Evolutionary conservation across 2,797 vertebrate species (phyloP).

Genomic region (Melanogrammus aeglefinus): DNA sequence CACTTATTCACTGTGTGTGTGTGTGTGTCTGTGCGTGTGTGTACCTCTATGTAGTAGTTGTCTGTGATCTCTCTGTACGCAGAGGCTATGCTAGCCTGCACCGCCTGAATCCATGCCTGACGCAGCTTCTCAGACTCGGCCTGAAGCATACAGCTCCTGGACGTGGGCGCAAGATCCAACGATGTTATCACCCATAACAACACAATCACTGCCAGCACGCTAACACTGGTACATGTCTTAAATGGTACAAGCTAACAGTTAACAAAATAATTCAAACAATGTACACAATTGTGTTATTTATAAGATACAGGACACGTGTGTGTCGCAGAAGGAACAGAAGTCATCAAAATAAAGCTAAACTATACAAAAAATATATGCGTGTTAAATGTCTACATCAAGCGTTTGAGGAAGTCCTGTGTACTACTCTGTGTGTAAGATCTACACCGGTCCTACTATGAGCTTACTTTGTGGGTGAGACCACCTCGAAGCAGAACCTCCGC

Average conservation of each 20-base stretch:
- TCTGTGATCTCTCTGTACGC: conserved; percentile 94
- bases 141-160: conserved; percentile 97
- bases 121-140: conserved; percentile 94
- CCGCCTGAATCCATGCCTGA: conserved; percentile 93
- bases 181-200: not conserved
- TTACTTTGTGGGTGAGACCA: conserved; percentile 96
- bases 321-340: not conserved
- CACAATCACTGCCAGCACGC: not conserved
- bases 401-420: not conserved
- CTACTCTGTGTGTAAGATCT: not conserved
- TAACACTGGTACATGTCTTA: not conserved
- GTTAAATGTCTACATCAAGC: not conserved
- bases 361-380: no score
- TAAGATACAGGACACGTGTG: no score
- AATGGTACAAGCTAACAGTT: not conserved
- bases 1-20: not conserved
- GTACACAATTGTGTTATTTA: not conserved
- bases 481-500: conserved; percentile 97
- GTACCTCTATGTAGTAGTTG: conserved; percentile 86
- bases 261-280: not conserved
- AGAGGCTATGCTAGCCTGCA: conserved; percentile 96
- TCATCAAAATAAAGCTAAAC: not conserved
- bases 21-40: not conserved
- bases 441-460: conserved; percentile 30
- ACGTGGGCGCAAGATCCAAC: not conserved